These are phyloP conservation scores for Melipona quadrifasciata DNA, from an alignment of 1,140 invertebrate genomes.

Conservation along the genomic window DNA sequence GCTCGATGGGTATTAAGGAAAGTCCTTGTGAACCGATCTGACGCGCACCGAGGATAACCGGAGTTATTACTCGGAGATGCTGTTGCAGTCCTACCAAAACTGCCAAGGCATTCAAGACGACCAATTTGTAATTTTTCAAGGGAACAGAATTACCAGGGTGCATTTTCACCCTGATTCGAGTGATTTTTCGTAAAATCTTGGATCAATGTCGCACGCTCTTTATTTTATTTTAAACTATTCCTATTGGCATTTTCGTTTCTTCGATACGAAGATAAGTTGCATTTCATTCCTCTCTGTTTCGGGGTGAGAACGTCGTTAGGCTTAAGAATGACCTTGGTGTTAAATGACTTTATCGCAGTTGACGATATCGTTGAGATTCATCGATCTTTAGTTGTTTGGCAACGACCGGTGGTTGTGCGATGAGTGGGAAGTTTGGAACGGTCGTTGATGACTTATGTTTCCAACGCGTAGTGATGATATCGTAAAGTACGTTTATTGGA, in stretches of 20 bases:
- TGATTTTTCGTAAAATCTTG: too few species aligned
- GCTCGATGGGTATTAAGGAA: background rate
- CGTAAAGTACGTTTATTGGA: constrained; percentile 9
- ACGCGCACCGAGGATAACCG: background rate
- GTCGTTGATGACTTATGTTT: background rate
- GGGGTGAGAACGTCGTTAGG: too few species aligned
- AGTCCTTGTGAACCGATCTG: background rate
- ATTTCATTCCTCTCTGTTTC: too few species aligned
- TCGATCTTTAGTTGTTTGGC: background rate
- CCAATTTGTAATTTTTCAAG: too few species aligned
- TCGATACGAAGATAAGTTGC: too few species aligned
- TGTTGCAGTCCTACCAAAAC: background rate
- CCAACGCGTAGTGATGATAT: background rate
- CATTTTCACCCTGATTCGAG: too few species aligned
- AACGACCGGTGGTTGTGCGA: background rate
- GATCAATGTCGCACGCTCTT: too few species aligned
- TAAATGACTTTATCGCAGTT: background rate
- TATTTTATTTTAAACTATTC: too few species aligned
- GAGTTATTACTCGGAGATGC: background rate
- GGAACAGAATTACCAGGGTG: too few species aligned
- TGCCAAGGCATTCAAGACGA: background rate
- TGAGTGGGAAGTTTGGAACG: background rate
- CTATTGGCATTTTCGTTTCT: too few species aligned
- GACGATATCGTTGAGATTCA: background rate
- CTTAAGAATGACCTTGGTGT: too few species aligned